Evolutionary conservation across 64 coral and sea anemone species (phyloP).

Genomic region (Pocillopora verrucosa): DNA sequence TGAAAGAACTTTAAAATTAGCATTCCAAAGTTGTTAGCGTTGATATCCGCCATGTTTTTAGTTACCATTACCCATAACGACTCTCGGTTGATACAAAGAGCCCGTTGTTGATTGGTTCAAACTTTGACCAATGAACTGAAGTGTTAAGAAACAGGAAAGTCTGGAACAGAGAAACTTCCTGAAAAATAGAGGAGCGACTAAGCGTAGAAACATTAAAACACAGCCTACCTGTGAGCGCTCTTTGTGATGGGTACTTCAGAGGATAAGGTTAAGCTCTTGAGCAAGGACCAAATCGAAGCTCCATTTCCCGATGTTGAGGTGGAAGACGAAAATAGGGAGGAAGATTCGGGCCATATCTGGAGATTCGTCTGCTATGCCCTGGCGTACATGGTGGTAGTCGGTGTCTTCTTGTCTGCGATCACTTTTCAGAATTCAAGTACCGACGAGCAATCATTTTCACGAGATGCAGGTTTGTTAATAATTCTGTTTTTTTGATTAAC

Average conservation of each 20-base stretch:
- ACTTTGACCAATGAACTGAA: neutral
- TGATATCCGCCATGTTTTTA: constrained; percentile 33
- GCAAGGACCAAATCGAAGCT: neutral
- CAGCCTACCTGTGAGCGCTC: neutral
- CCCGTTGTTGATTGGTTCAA: constrained; percentile 2
- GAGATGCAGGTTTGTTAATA: neutral
- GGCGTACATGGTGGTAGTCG: neutral
- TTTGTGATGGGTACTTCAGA: neutral
- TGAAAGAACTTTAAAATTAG: neutral
- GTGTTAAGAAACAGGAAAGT: neutral
- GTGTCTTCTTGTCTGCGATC: neutral
- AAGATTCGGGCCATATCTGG: neutral
- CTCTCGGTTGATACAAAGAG: neutral
- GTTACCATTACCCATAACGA: constrained; percentile 34
- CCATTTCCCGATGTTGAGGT: neutral
- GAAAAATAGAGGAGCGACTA: neutral
- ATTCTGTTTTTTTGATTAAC: neutral
- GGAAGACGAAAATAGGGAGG: neutral
- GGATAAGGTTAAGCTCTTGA: constrained; percentile 17
- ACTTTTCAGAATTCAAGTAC: neutral
- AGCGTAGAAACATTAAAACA: neutral
- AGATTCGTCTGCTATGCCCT: neutral
- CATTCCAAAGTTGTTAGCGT: constrained; percentile 31
- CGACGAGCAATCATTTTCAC: neutral
- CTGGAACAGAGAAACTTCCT: neutral